Evolutionary conservation across 2,113 vertebrate species (phyloP).

Genomic region (Hippolais icterina): DNA sequence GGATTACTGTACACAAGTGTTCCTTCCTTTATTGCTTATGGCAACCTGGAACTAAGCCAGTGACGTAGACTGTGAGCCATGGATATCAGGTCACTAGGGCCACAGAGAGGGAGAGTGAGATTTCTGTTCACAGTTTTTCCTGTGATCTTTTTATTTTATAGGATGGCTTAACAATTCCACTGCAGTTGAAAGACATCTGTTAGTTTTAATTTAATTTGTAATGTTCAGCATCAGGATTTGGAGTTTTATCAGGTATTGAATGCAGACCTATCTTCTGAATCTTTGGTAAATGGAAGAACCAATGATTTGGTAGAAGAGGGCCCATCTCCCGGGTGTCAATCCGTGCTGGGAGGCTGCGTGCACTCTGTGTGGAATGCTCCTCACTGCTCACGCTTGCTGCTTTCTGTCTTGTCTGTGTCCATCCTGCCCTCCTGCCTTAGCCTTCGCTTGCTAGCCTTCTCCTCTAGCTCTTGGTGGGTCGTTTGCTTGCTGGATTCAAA

Average conservation of each 20-base stretch:
- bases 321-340: neutral
- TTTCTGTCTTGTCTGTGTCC: slow-evolving; percentile 32
- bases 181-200: neutral
- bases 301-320: neutral
- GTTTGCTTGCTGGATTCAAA: slow-evolving; percentile 29
- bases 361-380: slow-evolving; percentile 54
- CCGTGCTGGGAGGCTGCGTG: neutral
- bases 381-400: slow-evolving; percentile 44
- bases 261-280: neutral
- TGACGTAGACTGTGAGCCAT: neutral
- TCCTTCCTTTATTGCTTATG: neutral
- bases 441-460: neutral
- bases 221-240: neutral
- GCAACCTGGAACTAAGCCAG: neutral
- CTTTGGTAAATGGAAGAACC: neutral
- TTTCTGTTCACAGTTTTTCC: neutral
- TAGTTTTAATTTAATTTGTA: neutral
- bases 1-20: neutral
- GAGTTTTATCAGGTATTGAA: neutral
- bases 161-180: neutral
- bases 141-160: neutral
- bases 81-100: neutral
- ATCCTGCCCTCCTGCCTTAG: neutral
- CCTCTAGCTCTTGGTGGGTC: neutral
- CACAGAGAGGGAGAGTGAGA: neutral